Evolutionary conservation across 1,140 invertebrate species (phyloP).

Genomic region (Andrena cerasifolii): DNA sequence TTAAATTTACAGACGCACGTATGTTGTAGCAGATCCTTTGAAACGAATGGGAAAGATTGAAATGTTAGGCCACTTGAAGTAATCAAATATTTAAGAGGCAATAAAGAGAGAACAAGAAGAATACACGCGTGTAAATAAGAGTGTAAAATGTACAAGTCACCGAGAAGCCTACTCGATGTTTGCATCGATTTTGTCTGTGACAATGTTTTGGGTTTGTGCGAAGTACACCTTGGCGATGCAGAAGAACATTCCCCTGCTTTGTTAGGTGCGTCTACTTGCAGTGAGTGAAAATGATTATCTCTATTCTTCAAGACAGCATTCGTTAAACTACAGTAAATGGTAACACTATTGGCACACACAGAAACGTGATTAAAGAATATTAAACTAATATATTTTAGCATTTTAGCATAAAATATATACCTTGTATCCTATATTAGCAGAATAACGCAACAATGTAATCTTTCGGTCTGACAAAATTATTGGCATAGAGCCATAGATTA

Average conservation of each 20-base stretch:
- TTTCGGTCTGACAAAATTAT: too few relatives aligned
- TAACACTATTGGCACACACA: too few relatives aligned
- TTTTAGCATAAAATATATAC: too few relatives aligned
- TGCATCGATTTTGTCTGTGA: conserved; percentile 89
- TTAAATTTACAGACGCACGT: neutral
- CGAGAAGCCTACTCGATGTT: conserved; percentile 85
- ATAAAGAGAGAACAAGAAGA: conserved; percentile 9
- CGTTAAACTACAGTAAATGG: neutral
- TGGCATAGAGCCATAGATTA: too few relatives aligned
- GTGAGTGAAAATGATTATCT: conserved; percentile 37
- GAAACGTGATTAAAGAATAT: too few relatives aligned
- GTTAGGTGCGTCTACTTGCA: conserved; percentile 44
- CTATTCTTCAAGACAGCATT: neutral
- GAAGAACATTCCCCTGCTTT: conserved; percentile 50
- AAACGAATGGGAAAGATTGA: conserved; percentile 22
- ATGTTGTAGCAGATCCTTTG: conserved; percentile 26
- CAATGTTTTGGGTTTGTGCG: conserved; percentile 85
- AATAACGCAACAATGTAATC: too few relatives aligned
- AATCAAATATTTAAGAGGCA: neutral
- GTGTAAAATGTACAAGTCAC: conserved; percentile 85
- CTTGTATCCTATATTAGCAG: too few relatives aligned
- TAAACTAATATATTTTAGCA: too few relatives aligned
- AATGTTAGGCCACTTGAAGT: conserved; percentile 15
- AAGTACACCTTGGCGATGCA: conserved; percentile 74
- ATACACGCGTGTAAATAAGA: conserved; percentile 39